Conservation (phyloP, 2,797 vertebrate species). For the Acanthurus lineatus region DNA sequence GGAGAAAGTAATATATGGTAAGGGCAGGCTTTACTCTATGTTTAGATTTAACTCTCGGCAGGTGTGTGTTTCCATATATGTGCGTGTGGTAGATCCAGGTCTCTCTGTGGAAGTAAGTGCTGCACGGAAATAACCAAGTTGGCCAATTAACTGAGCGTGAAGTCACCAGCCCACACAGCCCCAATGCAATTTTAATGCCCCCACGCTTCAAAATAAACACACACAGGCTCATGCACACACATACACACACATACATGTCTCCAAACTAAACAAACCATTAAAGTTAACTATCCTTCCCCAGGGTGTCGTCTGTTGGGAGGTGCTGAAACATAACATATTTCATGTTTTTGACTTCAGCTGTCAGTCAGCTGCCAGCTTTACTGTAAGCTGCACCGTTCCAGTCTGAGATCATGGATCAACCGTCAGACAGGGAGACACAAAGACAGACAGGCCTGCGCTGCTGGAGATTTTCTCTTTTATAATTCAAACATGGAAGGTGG, state of each 20-base stretch:
- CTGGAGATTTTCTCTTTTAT: constrained; percentile 41
- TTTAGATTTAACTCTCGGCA: constrained; percentile 34
- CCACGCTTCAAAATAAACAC: constrained; percentile 59
- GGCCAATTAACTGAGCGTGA: constrained; percentile 65
- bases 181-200: constrained; percentile 46
- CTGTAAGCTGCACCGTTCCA: constrained; percentile 47
- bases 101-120: constrained; percentile 46
- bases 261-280: constrained; percentile 82
- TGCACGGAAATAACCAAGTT: constrained; percentile 63
- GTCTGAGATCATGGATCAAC: constrained; percentile 62
- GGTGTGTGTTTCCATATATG: constrained; percentile 37
- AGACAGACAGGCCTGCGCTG: constrained; percentile 36
- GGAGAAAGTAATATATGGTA: constrained; percentile 37
- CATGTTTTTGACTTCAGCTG: constrained; percentile 70
- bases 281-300: constrained; percentile 74
- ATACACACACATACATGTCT: constrained; percentile 32
- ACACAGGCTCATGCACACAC: background rate
- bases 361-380: constrained; percentile 66
- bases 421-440: constrained; percentile 33
- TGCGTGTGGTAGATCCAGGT: constrained; percentile 33
- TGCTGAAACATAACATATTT: constrained; percentile 73
- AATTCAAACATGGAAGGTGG: constrained; percentile 34
- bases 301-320: constrained; percentile 60
- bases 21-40: constrained; percentile 16
- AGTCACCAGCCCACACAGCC: constrained; percentile 67